Evolutionary conservation across 2,888 invertebrate genomes (phyloP), one percentile per base, ranked within the genome.

Genomic region (Ferdinandea cuprea): DNA sequence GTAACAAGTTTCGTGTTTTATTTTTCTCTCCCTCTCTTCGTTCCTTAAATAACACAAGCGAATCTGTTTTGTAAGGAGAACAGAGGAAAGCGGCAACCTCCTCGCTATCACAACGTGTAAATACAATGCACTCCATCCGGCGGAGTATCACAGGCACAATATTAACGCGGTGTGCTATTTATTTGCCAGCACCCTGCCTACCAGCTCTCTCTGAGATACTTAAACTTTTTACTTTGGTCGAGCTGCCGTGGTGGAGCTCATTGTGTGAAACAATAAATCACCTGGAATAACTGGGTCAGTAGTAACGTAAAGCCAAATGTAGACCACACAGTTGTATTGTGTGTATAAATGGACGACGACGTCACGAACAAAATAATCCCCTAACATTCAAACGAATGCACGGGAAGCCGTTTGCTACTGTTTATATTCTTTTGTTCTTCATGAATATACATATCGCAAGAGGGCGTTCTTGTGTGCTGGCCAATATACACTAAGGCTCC

Each of bases 251-350:
- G 58, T 56, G 44, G 35, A 30, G 65, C 74, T 79, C 59, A 84
- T 80, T 80, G 84, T 84, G 88, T 87, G 65, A 72, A 81, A 85
- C 81, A 81, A 72, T 76, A 85, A 85, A 76, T 81, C 83, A 85
- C 61, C 71, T 46, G 40, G 56, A 48, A 63, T 74, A 84, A 80
- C 74, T 80, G 37, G 84, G 81, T 77, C 76, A 85, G 76, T 65
- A 85, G 76, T 65, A 73, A 85, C 50, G 71, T 63, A 37, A 68
- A 68, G 77, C 40, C 71, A 30, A 56, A 61, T 63, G 61, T 71
- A 81, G 66, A 73, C 80, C 80, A 7, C 71, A 84, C 21, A 76
- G 83, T 59, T 71, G 65, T 46, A 56, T 74, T 46, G 11, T 85
- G 15, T 68, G 40, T 46, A 63, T 35, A 40, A 44, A 59, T 50